Evolutionary conservation across 30 jellyfish, hydroid and myxozoan genomes (phyloP).

Genomic region (Turritopsis rubra): DNA sequence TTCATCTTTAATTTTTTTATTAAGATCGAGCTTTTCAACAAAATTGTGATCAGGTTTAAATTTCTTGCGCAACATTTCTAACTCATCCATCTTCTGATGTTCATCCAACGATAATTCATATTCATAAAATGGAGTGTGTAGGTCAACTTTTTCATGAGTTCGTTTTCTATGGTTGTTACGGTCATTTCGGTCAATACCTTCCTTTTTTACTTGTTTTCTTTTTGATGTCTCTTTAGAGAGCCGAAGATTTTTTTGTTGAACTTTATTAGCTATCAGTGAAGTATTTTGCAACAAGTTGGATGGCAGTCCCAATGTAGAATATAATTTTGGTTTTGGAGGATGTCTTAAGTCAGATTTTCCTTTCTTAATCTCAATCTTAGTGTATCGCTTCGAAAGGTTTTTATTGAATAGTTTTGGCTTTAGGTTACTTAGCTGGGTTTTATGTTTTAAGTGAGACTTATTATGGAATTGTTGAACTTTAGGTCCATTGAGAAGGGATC

Average conservation of each 20-base stretch:
- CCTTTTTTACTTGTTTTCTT: neutral
- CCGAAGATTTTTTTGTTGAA: neutral
- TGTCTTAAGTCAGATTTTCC: neutral
- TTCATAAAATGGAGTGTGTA: neutral
- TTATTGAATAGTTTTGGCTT: neutral
- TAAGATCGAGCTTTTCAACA: neutral
- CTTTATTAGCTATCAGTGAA: neutral
- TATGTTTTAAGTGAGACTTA: neutral
- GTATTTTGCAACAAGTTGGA: neutral
- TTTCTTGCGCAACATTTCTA: neutral
- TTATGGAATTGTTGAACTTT: neutral
- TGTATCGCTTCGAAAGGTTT: neutral
- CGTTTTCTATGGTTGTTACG: neutral
- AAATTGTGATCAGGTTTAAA: neutral
- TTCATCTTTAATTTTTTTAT: neutral
- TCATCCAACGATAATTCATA: slow-evolving; percentile 4
- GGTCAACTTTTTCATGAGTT: neutral
- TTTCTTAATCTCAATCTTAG: neutral
- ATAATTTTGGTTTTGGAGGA: neutral
- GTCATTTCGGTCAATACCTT: neutral
- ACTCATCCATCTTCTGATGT: neutral
- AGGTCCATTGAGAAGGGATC: neutral
- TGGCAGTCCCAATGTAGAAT: neutral
- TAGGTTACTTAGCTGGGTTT: neutral
- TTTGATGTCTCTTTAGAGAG: neutral